These are phyloP conservation scores for Apostichopus leukothele DNA, from an alignment of 53 echinoderm and acorn worm species.

Conservation along the genomic window DNA sequence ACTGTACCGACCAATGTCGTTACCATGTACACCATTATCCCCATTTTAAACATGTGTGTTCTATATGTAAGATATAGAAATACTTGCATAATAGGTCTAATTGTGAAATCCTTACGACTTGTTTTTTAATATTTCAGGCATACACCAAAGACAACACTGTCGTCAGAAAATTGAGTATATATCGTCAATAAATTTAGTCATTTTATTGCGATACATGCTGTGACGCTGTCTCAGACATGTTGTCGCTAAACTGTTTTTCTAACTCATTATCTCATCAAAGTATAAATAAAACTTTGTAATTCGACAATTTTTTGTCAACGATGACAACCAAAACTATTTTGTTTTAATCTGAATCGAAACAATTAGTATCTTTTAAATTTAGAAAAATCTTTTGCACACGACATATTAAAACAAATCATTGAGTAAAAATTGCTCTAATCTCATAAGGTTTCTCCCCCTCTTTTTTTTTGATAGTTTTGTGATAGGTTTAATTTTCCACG, in stretches of 20 bases:
- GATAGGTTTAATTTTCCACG: background rate
- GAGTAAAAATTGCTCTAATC: background rate
- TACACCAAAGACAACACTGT: too few relatives aligned
- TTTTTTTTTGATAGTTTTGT: background rate
- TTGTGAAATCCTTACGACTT: too few relatives aligned
- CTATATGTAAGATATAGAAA: too few relatives aligned
- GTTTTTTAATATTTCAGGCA: too few relatives aligned
- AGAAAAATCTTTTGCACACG: background rate
- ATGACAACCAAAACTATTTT: background rate
- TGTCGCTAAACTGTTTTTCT: background rate
- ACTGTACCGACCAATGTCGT: too few relatives aligned
- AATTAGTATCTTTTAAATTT: background rate
- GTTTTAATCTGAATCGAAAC: background rate
- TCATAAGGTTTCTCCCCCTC: background rate
- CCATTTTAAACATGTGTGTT: too few relatives aligned
- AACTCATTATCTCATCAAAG: background rate
- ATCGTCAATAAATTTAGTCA: too few relatives aligned
- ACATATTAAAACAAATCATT: constrained; percentile 8
- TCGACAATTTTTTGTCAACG: background rate
- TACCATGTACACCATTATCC: too few relatives aligned
- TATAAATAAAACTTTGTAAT: background rate
- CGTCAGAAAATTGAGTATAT: too few relatives aligned
- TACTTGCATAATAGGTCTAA: too few relatives aligned
- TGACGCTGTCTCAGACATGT: background rate
- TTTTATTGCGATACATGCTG: too few relatives aligned